Base-by-base conservation (phyloP, 1,140 invertebrate species). In the Lasioglossum baleicum region DNA sequence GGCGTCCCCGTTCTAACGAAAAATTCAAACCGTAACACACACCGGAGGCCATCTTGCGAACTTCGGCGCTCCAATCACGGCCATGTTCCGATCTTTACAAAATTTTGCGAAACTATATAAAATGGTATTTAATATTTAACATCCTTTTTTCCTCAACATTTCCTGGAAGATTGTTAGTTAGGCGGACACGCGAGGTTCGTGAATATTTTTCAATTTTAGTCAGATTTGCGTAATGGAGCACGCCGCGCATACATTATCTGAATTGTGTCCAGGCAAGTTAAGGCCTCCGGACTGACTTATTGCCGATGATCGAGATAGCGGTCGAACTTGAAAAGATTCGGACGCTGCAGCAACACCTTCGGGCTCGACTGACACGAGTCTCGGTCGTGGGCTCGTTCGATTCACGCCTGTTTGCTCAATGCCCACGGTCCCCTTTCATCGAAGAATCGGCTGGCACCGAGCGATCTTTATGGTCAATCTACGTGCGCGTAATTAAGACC, bases 381-480 rank as follows among this genome's bases (percentile, higher is more conserved):
- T 58, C 53, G 60, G 60, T 53, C 35, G 61, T 75, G 82, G 78
- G 70, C 79, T 80, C 71, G 79, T 64, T 15, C 48, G n/a, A 6
- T 35, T 56, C 42, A 26, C 56, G 71, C 58, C 31, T 64, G 60
- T 80, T 60, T 44, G 70, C 61, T 71, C 60, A 53, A 67, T 71
- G 75, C 64, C 68, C 69, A 44, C 84, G 69, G 76, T 67, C 81
- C 70, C 81, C 75, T 83, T 85, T 81, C 88, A 86, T 88, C 86
- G 88, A 87, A 87, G 83, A 90, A 90, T 91, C 89, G 86, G 87
- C 88, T 83, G 86, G 87, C 85, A 84, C 84, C 84, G 87, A 87
- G 89, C 89, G 89, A 92, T 92, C 91, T 92, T 92, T 92, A 92
- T 91, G 90, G 89, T 90, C 89, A 90, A 92, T 92, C 91, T 91